A percentile compares a stretch with the other conserved stretches of the same genome.
Evolutionary conservation across 2,888 invertebrate genomes (phyloP).

Genomic region (Drosophila dives): DNA sequence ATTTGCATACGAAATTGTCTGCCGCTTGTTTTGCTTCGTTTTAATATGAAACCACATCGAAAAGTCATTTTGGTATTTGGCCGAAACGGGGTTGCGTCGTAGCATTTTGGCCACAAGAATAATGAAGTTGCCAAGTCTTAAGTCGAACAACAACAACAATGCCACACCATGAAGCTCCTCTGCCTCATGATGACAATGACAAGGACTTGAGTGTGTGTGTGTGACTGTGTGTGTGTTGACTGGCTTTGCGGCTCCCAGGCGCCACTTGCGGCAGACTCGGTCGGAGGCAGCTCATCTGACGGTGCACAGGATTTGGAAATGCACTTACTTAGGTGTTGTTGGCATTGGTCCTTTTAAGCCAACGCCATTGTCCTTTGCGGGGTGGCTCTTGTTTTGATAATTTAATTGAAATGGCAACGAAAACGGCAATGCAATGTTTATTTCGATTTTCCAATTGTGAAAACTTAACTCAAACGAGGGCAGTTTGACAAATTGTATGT

Average conservation of each 20-base stretch:
- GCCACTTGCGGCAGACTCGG: constrained; percentile 17
- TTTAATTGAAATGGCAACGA: constrained; percentile 73
- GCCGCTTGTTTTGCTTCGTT: constrained; percentile 28
- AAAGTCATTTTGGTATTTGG: constrained; percentile 67
- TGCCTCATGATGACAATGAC: constrained; percentile 23
- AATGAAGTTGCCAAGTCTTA: constrained; percentile 78
- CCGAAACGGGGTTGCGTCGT: constrained; percentile 19
- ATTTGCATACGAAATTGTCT: constrained; percentile 78
- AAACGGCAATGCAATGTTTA: constrained; percentile 67
- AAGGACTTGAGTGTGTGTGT: constrained; percentile 40
- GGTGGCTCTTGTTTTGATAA: constrained; percentile 68
- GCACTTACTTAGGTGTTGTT: constrained; percentile 72
- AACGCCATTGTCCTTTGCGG: constrained; percentile 67
- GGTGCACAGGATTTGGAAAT: constrained; percentile 42
- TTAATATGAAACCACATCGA: constrained; percentile 74
- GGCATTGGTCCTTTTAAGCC: constrained; percentile 29
- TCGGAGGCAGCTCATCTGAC: background rate
- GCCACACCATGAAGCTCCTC: constrained; percentile 21
- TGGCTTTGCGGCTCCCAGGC: constrained; percentile 49
- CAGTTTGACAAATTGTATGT: background rate
- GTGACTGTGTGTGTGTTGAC: constrained; percentile 39
- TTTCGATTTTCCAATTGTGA: constrained; percentile 42
- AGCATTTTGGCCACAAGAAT: constrained; percentile 68
- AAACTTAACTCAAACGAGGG: constrained; percentile 20
- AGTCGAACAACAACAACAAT: constrained; percentile 62